Percentiles rank a stretch among this genome's conserved stretches.
phyloP scores from a whole-genome alignment of 2,888 invertebrate species.

The Meteorus colon region DNA sequence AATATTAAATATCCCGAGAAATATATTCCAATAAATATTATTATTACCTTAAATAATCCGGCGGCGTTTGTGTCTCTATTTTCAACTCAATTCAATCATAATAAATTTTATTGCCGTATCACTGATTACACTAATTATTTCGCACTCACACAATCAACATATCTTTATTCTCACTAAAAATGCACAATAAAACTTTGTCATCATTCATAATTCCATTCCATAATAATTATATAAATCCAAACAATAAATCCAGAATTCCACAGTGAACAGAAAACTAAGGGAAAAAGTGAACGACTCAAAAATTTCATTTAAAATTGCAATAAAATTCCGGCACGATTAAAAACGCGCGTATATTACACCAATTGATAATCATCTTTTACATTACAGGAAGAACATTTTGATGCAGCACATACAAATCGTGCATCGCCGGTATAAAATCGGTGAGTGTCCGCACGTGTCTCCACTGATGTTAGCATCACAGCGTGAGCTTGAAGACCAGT shows the following conservation, averaged over 20 bases:
- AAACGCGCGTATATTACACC: background rate
- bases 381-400: background rate
- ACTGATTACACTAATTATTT: background rate
- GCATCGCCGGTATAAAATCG: background rate
- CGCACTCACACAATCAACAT: background rate
- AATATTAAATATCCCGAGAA: no score
- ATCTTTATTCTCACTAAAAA: no score
- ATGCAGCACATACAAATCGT: background rate
- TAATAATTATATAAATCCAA: no score
- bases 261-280: no score
- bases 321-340: background rate
- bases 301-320: background rate
- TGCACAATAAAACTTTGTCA: no score
- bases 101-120: background rate
- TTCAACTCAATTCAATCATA: background rate
- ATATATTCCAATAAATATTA: no score
- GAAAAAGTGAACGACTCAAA: background rate
- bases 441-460: conserved; percentile 29
- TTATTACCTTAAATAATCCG: background rate
- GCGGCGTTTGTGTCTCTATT: background rate
- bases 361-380: background rate
- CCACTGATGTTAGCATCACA: conserved; percentile 11
- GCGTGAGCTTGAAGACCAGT: conserved; percentile 34
- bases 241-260: no score
- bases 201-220: no score